Base-by-base conservation (phyloP, 2,888 invertebrate genomes). In the Nemoura dubitans region DNA sequence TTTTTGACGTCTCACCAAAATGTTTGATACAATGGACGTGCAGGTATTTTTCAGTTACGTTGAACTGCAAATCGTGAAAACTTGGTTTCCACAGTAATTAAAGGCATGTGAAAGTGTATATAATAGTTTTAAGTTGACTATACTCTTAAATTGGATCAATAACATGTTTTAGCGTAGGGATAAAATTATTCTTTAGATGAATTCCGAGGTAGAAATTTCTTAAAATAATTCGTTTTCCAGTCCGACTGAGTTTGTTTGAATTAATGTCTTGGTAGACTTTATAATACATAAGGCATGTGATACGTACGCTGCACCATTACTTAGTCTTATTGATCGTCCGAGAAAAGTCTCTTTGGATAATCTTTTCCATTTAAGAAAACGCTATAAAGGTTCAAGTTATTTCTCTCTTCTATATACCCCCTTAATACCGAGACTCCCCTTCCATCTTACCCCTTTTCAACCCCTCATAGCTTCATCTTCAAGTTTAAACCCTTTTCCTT, bases 291-390 rank as follows among this genome's bases (percentile, higher is more conserved):
- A 27, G 84, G n/a, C 84, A 84, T 84, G 84, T 84, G 84, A 84
- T 84, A 84, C 84, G 76, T 59, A 76, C 81, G 84, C 84, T 84
- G 28, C 59, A 84, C 84, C 84, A 84, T 84, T 84, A 84, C 59
- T 84, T 84, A 84, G 76, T 30, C 81, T 30, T 84, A 84, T 84
- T 84, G 84, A 84, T 84, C 84, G 84, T 84, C 42, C 86, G 27
- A 86, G 82, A 36, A 27, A 86, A 83, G 77, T 84, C 86, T 83
- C 86, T 86, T 86, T 83, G 88, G 88, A 88, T 88, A 88, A 88
- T 88, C 88, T 88, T 88, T 87, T 87, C 88, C 88, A 88, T 88
- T 88, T 88, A 88, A 88, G 87, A 88, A 87, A 87, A 87, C 85
- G 88, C 87, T 80, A 86, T 86, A 86, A 59, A 87, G 86, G 82